Evolutionary conservation across 2,113 vertebrate species (phyloP), one percentile per base, ranked within the genome.

Genomic region (Sprattus sprattus): DNA sequence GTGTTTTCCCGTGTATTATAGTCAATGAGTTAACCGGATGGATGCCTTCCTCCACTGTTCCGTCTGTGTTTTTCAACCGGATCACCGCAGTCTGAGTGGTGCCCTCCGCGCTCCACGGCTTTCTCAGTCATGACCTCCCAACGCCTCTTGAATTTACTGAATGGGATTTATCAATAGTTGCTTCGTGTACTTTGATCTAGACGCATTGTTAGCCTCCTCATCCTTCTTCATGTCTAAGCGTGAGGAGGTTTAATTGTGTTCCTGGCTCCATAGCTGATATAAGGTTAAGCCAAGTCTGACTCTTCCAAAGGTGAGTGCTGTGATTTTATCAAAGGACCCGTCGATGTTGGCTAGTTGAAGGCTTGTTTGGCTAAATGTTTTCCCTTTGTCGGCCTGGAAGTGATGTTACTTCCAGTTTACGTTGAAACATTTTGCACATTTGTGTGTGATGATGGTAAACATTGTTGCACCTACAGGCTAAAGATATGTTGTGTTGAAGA

Each of bases 261-360:
- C 86, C 86, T 86, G 85, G 64, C 90, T 87, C 89, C 88, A 88
- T 93, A 89, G 93, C 91, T 91, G 89, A 85, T 90, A 92, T 89
- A 91, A 82, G 60, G 88, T 90, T 90, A 88, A 89, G 92, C 89
- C 60, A 92, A 83, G 82, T 22, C 47, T 83, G 92, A 92, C 93
- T 88, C 90, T 85, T 39, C 89, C 81, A 86, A 93, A 92, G 94
- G 94, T 95, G 86, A 92, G 93, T 93, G 49, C 71, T 78, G 71
- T 78, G 71, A 78, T 78, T 78, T 78, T 78, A 78, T 78, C 71
- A 78, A 78, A 39, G 4, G 71, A 78, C 32, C 39, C 25, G 25
- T 78, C 71, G 71, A 78, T 78, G 71, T 78, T 16, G 71, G 2
- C 10, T 78, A 15, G 2, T 78, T 78, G 54, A 60, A 22, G 54